These are phyloP conservation scores for Stomatorhinus ivindoensis DNA, from an alignment of 2,113 vertebrate genomes.

Conservation along the genomic window DNA sequence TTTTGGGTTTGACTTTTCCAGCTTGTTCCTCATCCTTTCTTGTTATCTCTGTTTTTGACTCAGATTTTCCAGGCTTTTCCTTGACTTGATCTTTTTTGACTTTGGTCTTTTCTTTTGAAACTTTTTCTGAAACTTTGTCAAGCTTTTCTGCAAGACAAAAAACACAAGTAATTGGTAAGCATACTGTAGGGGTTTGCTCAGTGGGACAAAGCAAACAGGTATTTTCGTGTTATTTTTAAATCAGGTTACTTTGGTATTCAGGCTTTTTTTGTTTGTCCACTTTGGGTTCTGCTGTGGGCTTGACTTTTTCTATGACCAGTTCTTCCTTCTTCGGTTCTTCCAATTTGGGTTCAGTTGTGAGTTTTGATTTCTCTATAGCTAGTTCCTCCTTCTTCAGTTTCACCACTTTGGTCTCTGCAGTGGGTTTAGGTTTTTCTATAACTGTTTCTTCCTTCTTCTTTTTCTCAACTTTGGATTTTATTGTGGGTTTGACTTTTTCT, in stretches of 20 bases:
- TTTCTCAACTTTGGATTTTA: no score
- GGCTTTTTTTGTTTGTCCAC: slow-evolving; percentile 13
- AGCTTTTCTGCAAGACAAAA: neutral
- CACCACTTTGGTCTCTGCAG: neutral
- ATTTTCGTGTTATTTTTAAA: neutral
- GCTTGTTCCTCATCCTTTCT: neutral
- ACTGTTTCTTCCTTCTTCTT: neutral
- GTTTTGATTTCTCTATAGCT: neutral
- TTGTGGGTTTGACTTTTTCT: no score
- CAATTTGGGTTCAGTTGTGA: neutral
- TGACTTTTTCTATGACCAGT: neutral
- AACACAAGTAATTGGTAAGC: neutral
- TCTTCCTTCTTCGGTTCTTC: slow-evolving; percentile 17
- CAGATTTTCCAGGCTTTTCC: neutral
- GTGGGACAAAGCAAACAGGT: neutral
- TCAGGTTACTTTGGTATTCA: neutral
- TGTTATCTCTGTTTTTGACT: neutral
- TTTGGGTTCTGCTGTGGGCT: slow-evolving; percentile 13
- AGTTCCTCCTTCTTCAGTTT: neutral
- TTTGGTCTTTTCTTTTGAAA: neutral
- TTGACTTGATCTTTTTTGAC: slow-evolving; percentile 4
- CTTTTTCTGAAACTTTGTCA: neutral
- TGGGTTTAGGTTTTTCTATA: neutral
- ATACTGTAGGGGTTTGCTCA: neutral
- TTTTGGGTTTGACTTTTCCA: neutral